Conservation (phyloP, 2,113 vertebrate genomes). For the Candoia aspera region DNA sequence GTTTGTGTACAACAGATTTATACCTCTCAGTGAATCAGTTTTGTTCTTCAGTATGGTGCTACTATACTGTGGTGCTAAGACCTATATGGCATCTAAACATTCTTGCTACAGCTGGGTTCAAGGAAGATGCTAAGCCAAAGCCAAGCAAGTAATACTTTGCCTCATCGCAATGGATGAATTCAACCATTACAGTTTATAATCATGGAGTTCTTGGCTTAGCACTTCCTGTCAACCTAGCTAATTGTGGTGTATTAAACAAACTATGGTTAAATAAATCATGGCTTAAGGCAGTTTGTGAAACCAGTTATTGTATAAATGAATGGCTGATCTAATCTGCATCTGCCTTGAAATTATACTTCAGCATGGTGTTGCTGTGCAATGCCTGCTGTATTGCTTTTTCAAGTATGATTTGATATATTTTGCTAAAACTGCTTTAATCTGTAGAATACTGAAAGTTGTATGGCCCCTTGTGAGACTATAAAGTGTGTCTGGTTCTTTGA, state of each 20-base stretch:
- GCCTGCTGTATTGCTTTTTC: slow-evolving; percentile 42
- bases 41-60: slow-evolving; percentile 50
- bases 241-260: background rate
- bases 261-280: background rate
- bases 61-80: slow-evolving; percentile 13
- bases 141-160: background rate
- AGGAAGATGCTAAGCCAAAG: background rate
- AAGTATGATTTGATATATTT: slow-evolving; percentile 11
- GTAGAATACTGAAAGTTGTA: slow-evolving; percentile 29
- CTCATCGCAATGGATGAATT: background rate
- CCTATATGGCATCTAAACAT: slow-evolving; percentile 44
- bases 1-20: slow-evolving; percentile 22
- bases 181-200: background rate
- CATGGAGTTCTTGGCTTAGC: background rate
- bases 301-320: background rate
- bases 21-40: slow-evolving; percentile 43
- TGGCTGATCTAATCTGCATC: background rate
- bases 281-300: background rate
- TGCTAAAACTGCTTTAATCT: slow-evolving; percentile 4
- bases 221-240: background rate
- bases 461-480: slow-evolving; percentile 15
- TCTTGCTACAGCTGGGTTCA: background rate
- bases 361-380: slow-evolving; percentile 69
- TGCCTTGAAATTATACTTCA: slow-evolving; percentile 17
- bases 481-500: slow-evolving; percentile 1